Evolutionary conservation across 2,113 vertebrate genomes (phyloP), one percentile per base, ranked within the genome.

Genomic region (Ploceus nigricollis): DNA sequence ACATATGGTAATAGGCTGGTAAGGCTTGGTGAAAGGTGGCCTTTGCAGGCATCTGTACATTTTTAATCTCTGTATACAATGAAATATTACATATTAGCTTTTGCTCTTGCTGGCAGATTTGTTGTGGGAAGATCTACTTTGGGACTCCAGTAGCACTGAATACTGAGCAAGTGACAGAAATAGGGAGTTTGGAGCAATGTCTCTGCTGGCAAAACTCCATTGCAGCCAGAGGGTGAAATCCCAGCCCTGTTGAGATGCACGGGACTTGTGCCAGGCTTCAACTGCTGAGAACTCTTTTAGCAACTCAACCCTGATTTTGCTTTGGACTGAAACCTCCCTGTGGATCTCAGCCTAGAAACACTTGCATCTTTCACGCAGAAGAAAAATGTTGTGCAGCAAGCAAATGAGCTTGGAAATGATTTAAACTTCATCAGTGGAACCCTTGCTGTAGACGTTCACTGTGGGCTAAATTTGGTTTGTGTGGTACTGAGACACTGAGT

Each of bases 141-240:
- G 89, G 65, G 85, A 83, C 27, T 87, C 57, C 56, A 79, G n/a
- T 4, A 80, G 79, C 88, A 81, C 71, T 81, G 68, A 86, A 92
- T 57, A 77, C 58, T 45, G 82, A 94, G 64, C 45, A 80, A 88
- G 37, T 86, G 82, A 72, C 57, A 90, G 70, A 64, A 94, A 89
- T 60, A 17, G 11, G 27, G 65, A 90, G 61, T 71, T 60, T 93
- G 88, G 82, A 90, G 61, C 28, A 20, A 60, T 33, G 76, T 85
- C 56, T 91, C 57, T 79, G 73, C 84, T 94, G 90, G 92, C 37
- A 0, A 71, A 81, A 73, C 69, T 96, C 93, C 86, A 76, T 12
- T 54, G 35, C 54, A 97, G 77, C 84, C 82, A 90, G 88, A 93
- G 82, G 86, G 82, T 79, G 63, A 93, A 94, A 93, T 95, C 86